phyloP scores from a whole-genome alignment of 2,888 invertebrate species.

The Tetragonisca angustula region DNA sequence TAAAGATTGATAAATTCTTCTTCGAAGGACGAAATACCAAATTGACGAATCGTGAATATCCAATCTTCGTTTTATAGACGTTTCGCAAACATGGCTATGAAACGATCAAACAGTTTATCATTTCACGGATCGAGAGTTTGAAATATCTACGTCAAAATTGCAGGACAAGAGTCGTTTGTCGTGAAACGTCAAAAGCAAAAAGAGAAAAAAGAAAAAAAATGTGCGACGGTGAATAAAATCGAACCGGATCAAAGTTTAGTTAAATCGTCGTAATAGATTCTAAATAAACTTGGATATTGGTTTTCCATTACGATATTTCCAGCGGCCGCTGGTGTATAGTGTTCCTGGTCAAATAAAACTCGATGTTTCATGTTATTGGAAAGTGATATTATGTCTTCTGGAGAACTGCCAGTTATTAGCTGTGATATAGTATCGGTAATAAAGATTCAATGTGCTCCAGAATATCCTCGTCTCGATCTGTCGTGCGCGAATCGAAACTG shows the following conservation, averaged over 20 bases:
- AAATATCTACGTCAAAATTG: too few species aligned
- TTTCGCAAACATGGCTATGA: too few species aligned
- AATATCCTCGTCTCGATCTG: neutral
- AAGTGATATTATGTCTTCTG: slow-evolving; percentile 27
- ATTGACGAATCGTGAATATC: too few species aligned
- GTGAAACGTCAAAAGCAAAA: too few species aligned
- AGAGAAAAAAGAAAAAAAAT: neutral
- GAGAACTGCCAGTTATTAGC: slow-evolving; percentile 26
- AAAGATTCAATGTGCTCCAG: slow-evolving; percentile 18
- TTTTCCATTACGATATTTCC: slow-evolving; percentile 13
- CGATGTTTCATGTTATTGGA: slow-evolving; percentile 21
- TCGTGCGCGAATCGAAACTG: neutral
- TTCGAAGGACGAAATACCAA: too few species aligned
- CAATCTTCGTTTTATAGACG: too few species aligned
- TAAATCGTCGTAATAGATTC: neutral
- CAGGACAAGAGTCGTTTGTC: too few species aligned
- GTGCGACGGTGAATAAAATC: neutral
- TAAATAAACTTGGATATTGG: slow-evolving; percentile 20
- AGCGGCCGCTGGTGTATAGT: slow-evolving; percentile 4
- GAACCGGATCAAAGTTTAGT: neutral
- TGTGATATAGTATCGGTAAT: slow-evolving; percentile 2
- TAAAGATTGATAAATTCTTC: too few species aligned
- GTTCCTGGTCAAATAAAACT: slow-evolving; percentile 21
- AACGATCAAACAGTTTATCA: too few species aligned
- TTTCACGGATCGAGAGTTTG: too few species aligned